A percentile compares a stretch with the other conserved stretches of the same genome.
phyloP scores from a whole-genome alignment of 2,888 invertebrate species.

The Atethmia centrago region DNA sequence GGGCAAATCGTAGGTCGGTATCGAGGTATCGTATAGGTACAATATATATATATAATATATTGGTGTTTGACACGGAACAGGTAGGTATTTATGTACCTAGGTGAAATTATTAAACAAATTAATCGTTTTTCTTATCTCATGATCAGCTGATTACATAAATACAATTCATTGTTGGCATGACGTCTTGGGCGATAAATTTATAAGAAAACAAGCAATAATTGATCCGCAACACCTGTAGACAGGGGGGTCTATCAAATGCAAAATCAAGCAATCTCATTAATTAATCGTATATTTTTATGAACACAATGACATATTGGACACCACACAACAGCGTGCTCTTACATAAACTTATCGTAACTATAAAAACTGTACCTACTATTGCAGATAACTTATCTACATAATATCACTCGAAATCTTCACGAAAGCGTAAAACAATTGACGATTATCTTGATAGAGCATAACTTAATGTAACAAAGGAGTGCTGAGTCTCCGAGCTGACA shows the following conservation, averaged over 20 bases:
- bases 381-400: constrained; percentile 51
- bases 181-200: constrained; percentile 2
- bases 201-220: constrained; percentile 5
- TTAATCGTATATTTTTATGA: constrained; percentile 37
- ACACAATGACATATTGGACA: constrained; percentile 35
- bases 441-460: constrained; percentile 24
- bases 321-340: constrained; percentile 38
- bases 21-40: too few species aligned
- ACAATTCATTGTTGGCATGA: not conserved
- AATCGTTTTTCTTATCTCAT: constrained; percentile 14
- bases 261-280: constrained; percentile 23
- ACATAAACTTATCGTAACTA: constrained; percentile 44
- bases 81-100: too few species aligned
- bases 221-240: constrained; percentile 4
- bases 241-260: constrained; percentile 12
- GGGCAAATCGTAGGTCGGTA: too few species aligned
- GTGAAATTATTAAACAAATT: constrained; percentile 9
- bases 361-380: constrained; percentile 36
- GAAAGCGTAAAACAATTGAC: constrained; percentile 41
- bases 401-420: constrained; percentile 38
- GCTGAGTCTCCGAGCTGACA: constrained; percentile 74
- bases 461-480: constrained; percentile 70
- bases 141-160: constrained; percentile 6
- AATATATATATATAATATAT: too few species aligned
- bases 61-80: not conserved